Percentiles rank a stretch among this genome's conserved stretches.
phyloP scores from a whole-genome alignment of 1,140 invertebrate species.

The Teleogryllus occipitalis region DNA sequence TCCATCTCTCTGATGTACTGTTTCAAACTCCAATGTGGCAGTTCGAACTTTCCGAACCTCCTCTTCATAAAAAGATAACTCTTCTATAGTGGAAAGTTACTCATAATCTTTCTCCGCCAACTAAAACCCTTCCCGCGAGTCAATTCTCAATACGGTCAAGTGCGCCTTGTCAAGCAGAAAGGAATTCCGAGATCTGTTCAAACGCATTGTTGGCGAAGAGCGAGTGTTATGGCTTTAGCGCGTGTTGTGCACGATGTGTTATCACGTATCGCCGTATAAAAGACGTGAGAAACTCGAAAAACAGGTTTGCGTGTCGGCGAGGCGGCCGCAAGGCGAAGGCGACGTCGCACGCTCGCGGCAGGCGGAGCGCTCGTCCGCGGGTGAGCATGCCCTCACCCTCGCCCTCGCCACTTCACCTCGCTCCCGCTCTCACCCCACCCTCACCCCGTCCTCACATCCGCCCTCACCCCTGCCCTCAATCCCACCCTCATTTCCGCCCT shows the following conservation, averaged over 20 bases:
- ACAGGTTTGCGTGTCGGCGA: neutral
- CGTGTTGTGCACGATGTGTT: slow-evolving; percentile 3
- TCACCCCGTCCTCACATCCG: no score
- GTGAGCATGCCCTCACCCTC: no score
- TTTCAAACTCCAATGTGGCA: neutral
- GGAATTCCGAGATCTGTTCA: neutral
- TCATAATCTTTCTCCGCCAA: neutral
- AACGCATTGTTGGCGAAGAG: neutral
- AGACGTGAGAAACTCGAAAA: neutral
- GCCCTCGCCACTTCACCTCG: no score
- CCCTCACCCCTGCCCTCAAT: no score
- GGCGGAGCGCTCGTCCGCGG: no score
- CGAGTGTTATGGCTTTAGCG: neutral
- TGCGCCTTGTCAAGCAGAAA: neutral
- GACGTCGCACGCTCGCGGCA: no score
- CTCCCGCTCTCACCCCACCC: no score
- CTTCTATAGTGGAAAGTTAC: neutral
- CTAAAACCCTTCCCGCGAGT: neutral
- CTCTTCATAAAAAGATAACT: neutral
- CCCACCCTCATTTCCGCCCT: no score
- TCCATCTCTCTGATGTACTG: neutral
- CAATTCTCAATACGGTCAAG: neutral
- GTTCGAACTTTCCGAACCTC: neutral
- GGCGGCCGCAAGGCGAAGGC: no score
- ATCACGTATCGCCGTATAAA: neutral